phyloP scores from a whole-genome alignment of 2,113 vertebrate genomes.

The Zosterops pallidus region DNA sequence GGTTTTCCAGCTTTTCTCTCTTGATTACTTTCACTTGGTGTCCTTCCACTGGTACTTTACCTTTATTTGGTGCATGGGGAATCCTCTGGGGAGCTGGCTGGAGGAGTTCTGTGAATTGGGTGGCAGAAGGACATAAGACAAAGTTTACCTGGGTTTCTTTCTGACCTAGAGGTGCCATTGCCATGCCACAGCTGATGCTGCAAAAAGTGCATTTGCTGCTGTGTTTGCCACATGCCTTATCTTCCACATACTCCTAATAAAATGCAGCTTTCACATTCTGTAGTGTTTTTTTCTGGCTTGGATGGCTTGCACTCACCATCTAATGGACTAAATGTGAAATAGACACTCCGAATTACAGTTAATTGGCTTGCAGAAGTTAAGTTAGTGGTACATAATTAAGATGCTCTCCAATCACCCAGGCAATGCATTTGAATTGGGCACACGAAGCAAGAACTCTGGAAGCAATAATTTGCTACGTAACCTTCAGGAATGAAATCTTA shows the following conservation, averaged over 20 bases:
- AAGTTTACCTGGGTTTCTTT: not conserved
- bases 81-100: constrained; percentile 3
- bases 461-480: not conserved
- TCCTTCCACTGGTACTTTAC: constrained; percentile 26
- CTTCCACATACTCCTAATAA: not conserved
- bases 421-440: not conserved
- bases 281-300: not conserved
- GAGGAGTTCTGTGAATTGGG: constrained; percentile 45
- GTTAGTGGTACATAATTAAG: not conserved
- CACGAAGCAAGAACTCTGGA: not conserved
- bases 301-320: not conserved
- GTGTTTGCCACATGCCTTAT: constrained; percentile 30
- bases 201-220: constrained; percentile 11
- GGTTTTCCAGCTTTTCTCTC: not conserved
- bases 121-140: constrained; percentile 43
- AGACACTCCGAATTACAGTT: not conserved
- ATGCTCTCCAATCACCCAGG: not conserved
- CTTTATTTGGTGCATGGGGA: constrained; percentile 4
- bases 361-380: constrained; percentile 3
- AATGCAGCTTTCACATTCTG: not conserved
- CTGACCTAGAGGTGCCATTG: not conserved
- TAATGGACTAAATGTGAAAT: not conserved
- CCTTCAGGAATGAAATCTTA: not conserved
- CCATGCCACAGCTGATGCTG: constrained; percentile 33
- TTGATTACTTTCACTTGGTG: not conserved